These are phyloP conservation scores for Battus philenor DNA, from an alignment of 1,140 invertebrate species.

Conservation along the genomic window DNA sequence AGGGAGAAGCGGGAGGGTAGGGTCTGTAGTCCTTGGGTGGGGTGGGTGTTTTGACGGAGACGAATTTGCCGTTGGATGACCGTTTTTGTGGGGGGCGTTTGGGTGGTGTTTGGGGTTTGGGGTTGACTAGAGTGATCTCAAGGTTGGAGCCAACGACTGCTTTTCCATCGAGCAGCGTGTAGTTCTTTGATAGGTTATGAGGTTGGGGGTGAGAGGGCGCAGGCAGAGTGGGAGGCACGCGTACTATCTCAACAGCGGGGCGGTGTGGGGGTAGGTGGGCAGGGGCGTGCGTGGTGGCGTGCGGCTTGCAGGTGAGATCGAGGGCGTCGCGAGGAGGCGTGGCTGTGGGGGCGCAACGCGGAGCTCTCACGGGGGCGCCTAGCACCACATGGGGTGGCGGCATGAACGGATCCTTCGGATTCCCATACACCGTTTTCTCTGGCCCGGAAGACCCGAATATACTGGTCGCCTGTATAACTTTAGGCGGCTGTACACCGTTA, in stretches of 20 bases:
- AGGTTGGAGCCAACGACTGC: constrained; percentile 75
- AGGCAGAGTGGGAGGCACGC: constrained; percentile 45
- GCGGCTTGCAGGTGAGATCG: constrained; percentile 70
- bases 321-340: constrained; percentile 63
- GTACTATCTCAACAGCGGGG: constrained; percentile 71
- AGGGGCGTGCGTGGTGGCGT: too few species aligned
- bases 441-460: constrained; percentile 78
- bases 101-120: constrained; percentile 45
- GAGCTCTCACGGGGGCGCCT: constrained; percentile 48
- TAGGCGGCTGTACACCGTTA: constrained; percentile 70
- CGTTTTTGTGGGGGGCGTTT: constrained; percentile 53
- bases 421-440: constrained; percentile 82
- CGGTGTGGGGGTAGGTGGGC: constrained; percentile 24
- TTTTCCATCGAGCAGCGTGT: constrained; percentile 49
- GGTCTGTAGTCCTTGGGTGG: constrained; percentile 46
- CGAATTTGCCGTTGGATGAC: constrained; percentile 65
- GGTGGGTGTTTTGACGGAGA: constrained; percentile 53
- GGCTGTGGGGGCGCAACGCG: constrained; percentile 24
- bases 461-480: constrained; percentile 79
- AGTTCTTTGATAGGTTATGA: constrained; percentile 63
- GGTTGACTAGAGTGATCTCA: constrained; percentile 78
- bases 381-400: constrained; percentile 66
- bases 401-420: constrained; percentile 81
- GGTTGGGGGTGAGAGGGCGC: constrained; percentile 31
- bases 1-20: constrained; percentile 28